Conservation (phyloP, 2,113 vertebrate genomes). For the Grantiella picta region DNA sequence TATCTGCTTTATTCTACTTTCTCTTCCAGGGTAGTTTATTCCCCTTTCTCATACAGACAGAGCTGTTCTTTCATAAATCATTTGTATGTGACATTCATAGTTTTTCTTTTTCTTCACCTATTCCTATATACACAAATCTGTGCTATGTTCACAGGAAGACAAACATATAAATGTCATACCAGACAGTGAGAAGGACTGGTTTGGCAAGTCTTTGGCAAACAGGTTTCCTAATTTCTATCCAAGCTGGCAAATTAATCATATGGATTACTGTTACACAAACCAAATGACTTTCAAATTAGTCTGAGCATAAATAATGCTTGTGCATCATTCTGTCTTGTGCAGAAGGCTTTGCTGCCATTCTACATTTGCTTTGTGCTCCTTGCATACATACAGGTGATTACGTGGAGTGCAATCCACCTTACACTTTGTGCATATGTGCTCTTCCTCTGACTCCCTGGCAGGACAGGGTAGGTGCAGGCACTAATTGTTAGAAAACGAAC, state of each 20-base stretch:
- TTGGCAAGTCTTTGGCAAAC: slow-evolving; percentile 18
- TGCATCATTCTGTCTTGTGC: not conserved
- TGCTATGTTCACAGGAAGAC: not conserved
- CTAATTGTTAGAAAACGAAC: not conserved
- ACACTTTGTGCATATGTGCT: not conserved
- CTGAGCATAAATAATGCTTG: not conserved
- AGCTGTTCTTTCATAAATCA: not conserved
- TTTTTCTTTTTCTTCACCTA: not conserved
- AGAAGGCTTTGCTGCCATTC: not conserved
- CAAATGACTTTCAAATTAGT: not conserved
- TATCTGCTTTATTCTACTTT: not conserved
- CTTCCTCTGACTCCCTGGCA: not conserved
- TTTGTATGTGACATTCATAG: not conserved
- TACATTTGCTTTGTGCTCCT: not conserved
- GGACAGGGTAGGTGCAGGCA: not conserved
- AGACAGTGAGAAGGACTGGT: slow-evolving; percentile 32
- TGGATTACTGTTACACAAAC: not conserved
- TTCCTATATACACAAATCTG: not conserved
- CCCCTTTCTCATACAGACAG: not conserved
- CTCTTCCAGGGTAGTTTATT: not conserved
- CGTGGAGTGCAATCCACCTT: accelerated
- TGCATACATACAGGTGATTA: not conserved
- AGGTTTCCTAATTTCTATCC: slow-evolving; percentile 22
- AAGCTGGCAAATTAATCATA: slow-evolving; percentile 2
- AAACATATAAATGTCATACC: not conserved